Base-by-base conservation (phyloP, 2,888 invertebrate genomes). In the Andrena flavipes region DNA sequence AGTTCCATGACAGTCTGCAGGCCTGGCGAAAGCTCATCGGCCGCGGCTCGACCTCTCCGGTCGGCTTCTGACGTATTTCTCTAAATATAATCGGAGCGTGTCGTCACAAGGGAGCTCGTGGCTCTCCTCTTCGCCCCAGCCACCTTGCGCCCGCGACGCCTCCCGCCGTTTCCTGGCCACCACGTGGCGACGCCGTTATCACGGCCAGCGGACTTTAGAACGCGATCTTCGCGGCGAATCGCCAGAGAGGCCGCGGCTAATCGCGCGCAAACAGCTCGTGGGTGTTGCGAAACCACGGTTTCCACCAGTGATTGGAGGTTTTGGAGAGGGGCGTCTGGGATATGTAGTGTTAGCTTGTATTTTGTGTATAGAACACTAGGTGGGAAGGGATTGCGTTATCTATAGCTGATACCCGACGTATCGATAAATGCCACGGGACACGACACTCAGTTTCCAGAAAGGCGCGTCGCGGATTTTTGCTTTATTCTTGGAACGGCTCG, bases 41-140 rank as follows among this genome's bases (percentile, higher is more conserved):
- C 73, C 77, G 70, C 62, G 56, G 30, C 69, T 70, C 80, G 85
- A 77, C 70, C 81, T 84, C 80, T 75, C 69, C 64, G 29, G 51
- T 30, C 68, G 65, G 62, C 75, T 80, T 76, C 79, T 88, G 84
- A 89, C 88, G 90, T 88, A 87, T 89, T 86, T 87, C 80, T 86
- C 89, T 90, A 89, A 89, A 90, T 90, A 88, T 89, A 90, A 90
- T 83, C 85, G 70, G 67, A 77, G 80, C 80, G 69, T 84, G 77
- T 84, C 88, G 87, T 85, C 85, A 82, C 82, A 54, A 35, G 51
- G 20, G 23, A 67, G 60, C 63, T n/a, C 30, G 63, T n/a, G 33
- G 63, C 70, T 69, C 16, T 51, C 16, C 62, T 35, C 49, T 2
- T 26, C 63, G 48, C 33, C 79, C 35, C 65, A 23, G 30, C 62